These are phyloP conservation scores for Poecilus cupreus DNA, from an alignment of 2,888 invertebrate genomes.

Conservation along the genomic window DNA sequence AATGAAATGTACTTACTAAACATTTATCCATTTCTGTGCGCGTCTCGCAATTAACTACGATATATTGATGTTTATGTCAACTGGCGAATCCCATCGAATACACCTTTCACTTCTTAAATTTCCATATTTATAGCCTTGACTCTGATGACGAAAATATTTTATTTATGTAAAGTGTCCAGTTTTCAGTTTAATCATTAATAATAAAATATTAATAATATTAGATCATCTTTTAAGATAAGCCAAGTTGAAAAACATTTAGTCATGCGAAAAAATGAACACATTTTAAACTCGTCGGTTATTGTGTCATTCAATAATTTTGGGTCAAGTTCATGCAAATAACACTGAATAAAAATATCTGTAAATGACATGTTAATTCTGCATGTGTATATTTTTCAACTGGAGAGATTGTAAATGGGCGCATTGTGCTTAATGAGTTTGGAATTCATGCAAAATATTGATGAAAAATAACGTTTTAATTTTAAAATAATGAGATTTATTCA, in stretches of 20 bases:
- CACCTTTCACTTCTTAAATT: conserved; percentile 53
- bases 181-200: conserved; percentile 19
- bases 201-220: conserved; percentile 46
- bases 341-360: background rate
- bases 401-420: background rate
- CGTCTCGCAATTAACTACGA: background rate
- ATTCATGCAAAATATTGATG: conserved; percentile 3
- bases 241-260: conserved; percentile 5
- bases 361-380: background rate
- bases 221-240: conserved; percentile 32
- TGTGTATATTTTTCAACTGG: conserved; percentile 6
- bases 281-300: background rate
- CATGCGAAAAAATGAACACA: background rate
- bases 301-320: background rate
- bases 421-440: background rate
- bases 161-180: conserved; percentile 39
- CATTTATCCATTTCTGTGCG: background rate
- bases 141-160: conserved; percentile 47
- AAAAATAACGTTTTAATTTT: conserved; percentile 7
- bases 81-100: background rate
- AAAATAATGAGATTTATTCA: background rate
- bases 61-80: background rate
- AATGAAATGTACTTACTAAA: background rate
- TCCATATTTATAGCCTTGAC: conserved; percentile 48
- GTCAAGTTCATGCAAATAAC: background rate